Percentiles rank a stretch among this genome's conserved stretches.
These are phyloP conservation scores for Protodeltote pygarga DNA, from an alignment of 2,888 invertebrate genomes.

Conservation along the genomic window DNA sequence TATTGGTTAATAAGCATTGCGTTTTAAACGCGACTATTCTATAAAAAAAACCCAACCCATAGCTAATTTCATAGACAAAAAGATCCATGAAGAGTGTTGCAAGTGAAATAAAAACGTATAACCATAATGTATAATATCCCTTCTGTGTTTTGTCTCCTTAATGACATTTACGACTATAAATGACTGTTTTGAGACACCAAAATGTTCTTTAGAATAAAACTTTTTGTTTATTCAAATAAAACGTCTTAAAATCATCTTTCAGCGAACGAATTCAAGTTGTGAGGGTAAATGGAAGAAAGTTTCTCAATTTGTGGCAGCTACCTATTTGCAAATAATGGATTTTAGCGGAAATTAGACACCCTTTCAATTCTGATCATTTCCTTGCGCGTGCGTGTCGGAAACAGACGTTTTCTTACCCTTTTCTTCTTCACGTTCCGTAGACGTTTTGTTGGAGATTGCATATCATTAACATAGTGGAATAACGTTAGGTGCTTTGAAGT, in stretches of 20 bases:
- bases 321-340: slow-evolving; percentile 63
- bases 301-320: slow-evolving; percentile 64
- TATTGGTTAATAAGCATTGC: too few relatives aligned
- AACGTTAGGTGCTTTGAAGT: too few relatives aligned
- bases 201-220: slow-evolving; percentile 47
- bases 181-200: slow-evolving; percentile 13
- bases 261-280: slow-evolving; percentile 55
- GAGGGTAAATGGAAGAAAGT: slow-evolving; percentile 65
- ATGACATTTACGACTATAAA: slow-evolving; percentile 18
- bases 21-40: too few relatives aligned
- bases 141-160: background rate
- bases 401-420: slow-evolving; percentile 31
- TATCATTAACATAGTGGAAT: background rate
- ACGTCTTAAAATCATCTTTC: slow-evolving; percentile 56
- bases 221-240: slow-evolving; percentile 59
- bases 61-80: too few relatives aligned
- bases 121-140: too few relatives aligned
- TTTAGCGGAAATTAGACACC: slow-evolving; percentile 69
- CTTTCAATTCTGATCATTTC: slow-evolving; percentile 50
- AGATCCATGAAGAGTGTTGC: too few relatives aligned
- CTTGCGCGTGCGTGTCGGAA: slow-evolving; percentile 38
- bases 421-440: slow-evolving; percentile 19
- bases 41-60: too few relatives aligned
- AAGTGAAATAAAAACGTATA: too few relatives aligned
- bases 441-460: background rate